A percentile compares a stretch with the other conserved stretches of the same genome.
Conservation (phyloP, 2,113 vertebrate genomes). For the Rhodinocichla rosea region DNA sequence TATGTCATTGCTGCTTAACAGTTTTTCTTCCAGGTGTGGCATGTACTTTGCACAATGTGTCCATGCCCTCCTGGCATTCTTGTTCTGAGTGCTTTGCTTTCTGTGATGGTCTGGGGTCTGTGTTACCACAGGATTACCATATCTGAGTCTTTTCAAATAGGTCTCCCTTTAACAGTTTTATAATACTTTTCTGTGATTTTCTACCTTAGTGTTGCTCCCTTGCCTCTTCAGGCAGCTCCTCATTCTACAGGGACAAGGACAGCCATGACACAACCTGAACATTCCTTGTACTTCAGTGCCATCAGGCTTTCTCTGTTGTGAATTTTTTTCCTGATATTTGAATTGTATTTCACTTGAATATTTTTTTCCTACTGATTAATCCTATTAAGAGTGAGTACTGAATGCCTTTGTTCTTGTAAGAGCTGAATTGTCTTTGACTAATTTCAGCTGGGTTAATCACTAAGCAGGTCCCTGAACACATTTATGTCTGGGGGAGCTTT, state of each 20-base stretch:
- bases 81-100: neutral
- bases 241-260: neutral
- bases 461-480: neutral
- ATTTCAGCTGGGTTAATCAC: neutral
- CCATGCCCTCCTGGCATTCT: neutral
- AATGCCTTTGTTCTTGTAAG: neutral
- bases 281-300: neutral
- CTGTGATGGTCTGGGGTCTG: neutral
- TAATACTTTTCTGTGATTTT: neutral
- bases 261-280: neutral
- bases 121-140: neutral
- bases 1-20: neutral
- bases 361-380: neutral
- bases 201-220: neutral
- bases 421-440: neutral
- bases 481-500: neutral
- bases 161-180: neutral
- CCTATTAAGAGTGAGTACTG: neutral
- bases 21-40: neutral
- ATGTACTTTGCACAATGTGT: neutral
- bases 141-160: neutral
- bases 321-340: neutral
- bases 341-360: neutral
- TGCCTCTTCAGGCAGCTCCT: neutral
- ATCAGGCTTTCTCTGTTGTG: neutral